These are phyloP conservation scores for Centropyge bicolor DNA, from an alignment of 2,797 vertebrate genomes.

Conservation along the genomic window DNA sequence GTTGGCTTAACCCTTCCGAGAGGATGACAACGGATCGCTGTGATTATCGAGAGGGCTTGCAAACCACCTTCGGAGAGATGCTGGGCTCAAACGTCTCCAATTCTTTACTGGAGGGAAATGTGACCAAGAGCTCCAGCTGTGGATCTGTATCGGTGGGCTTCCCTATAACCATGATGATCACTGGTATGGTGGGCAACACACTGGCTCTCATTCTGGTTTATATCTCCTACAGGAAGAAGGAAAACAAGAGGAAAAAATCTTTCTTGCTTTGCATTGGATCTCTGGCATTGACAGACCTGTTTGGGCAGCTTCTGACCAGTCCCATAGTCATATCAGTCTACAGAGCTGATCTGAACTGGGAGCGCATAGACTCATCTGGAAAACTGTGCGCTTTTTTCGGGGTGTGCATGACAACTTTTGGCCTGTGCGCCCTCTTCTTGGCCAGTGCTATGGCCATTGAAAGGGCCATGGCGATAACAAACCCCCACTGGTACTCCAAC, in stretches of 20 bases:
- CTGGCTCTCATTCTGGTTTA: slow-evolving; percentile 92
- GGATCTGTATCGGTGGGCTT: slow-evolving; percentile 90
- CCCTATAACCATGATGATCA: slow-evolving; percentile 94
- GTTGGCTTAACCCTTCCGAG: background rate
- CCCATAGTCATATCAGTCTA: slow-evolving; percentile 96
- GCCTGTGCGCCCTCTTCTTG: slow-evolving; percentile 93
- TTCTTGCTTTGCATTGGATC: slow-evolving; percentile 97
- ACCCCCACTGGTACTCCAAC: slow-evolving; percentile 95
- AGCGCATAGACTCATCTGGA: slow-evolving; percentile 87
- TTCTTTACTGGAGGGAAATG: slow-evolving; percentile 58
- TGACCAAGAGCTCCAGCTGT: slow-evolving; percentile 75
- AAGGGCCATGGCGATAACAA: slow-evolving; percentile 91
- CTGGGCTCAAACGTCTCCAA: slow-evolving; percentile 76
- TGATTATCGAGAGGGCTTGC: slow-evolving; percentile 27
- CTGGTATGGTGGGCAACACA: slow-evolving; percentile 94
- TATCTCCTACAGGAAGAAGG: slow-evolving; percentile 90
- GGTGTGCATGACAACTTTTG: slow-evolving; percentile 94
- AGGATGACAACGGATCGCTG: slow-evolving; percentile 61
- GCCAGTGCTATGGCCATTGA: slow-evolving; percentile 96
- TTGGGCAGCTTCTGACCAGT: slow-evolving; percentile 94
- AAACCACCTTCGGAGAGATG: slow-evolving; percentile 64
- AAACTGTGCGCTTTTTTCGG: slow-evolving; percentile 93
- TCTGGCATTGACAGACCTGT: slow-evolving; percentile 93
- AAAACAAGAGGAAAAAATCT: slow-evolving; percentile 90
- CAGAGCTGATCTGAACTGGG: slow-evolving; percentile 86